Evolutionary conservation across 2,797 vertebrate species (phyloP).

Genomic region (Chaetodon trifasciatus): DNA sequence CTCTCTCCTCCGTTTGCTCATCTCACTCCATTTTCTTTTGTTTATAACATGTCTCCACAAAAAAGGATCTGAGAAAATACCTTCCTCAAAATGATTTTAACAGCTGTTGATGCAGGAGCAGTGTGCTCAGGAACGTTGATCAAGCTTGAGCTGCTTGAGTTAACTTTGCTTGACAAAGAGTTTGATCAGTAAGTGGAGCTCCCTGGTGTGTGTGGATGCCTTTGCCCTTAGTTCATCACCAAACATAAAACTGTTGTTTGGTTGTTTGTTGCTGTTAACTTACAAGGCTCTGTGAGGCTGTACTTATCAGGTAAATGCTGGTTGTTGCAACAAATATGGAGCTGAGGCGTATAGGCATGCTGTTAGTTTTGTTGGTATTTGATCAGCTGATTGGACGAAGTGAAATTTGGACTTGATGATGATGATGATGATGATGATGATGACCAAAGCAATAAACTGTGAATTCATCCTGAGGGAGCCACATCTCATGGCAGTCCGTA

Average conservation of each 20-base stretch:
- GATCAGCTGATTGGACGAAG: background rate
- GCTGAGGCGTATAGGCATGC: background rate
- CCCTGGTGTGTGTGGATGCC: background rate
- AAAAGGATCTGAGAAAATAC: background rate
- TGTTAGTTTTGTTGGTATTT: background rate
- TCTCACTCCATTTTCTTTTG: background rate
- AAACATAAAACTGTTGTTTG: background rate
- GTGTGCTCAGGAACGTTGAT: background rate
- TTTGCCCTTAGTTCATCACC: background rate
- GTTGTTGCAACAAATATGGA: background rate
- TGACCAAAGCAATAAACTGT: background rate
- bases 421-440: too few relatives aligned
- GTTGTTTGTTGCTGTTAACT: background rate
- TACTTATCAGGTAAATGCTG: background rate
- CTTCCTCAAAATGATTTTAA: background rate
- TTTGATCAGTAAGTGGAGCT: background rate
- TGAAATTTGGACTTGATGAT: background rate
- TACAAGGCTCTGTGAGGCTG: background rate
- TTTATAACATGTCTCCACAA: background rate
- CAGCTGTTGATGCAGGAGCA: background rate
- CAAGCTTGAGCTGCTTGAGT: background rate
- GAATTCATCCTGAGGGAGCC: background rate
- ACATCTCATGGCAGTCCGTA: background rate
- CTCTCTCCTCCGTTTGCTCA: background rate
- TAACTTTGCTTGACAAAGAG: background rate